These are phyloP conservation scores for Hirtodrosophila alboralis DNA, from an alignment of 2,888 invertebrate species.

Conservation along the genomic window DNA sequence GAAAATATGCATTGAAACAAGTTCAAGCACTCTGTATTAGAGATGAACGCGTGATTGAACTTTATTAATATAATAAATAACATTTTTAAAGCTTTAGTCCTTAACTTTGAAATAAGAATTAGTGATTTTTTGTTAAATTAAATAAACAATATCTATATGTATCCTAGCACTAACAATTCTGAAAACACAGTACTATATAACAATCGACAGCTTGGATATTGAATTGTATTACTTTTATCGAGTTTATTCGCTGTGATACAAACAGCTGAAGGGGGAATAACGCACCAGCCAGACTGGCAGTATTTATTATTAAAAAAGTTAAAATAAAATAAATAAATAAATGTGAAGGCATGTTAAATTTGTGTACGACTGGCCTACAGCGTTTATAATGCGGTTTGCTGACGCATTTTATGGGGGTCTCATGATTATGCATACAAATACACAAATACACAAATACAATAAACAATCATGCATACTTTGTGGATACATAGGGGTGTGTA, in stretches of 20 bases:
- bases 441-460: background rate
- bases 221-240: no score
- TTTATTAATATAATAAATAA: no score
- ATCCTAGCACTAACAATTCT: no score
- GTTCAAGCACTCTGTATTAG: constrained; percentile 41
- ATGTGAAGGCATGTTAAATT: constrained; percentile 49
- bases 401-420: constrained; percentile 62
- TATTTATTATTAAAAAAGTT: constrained; percentile 59
- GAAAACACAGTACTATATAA: no score
- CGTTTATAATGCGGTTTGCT: constrained; percentile 41
- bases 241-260: background rate
- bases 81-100: no score
- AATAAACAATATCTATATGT: no score
- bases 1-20: constrained; percentile 53
- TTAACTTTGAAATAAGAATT: no score
- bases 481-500: constrained; percentile 39
- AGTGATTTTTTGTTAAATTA: no score
- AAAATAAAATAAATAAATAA: constrained; percentile 52
- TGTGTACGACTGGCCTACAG: constrained; percentile 34
- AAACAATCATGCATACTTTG: background rate
- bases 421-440: constrained; percentile 24
- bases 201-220: no score
- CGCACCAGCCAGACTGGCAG: constrained; percentile 2
- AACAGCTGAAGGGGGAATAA: constrained; percentile 10
- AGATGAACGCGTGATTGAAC: background rate